Evolutionary conservation across 2,113 vertebrate genomes (phyloP).

Genomic region (Phaetusa simplex): DNA sequence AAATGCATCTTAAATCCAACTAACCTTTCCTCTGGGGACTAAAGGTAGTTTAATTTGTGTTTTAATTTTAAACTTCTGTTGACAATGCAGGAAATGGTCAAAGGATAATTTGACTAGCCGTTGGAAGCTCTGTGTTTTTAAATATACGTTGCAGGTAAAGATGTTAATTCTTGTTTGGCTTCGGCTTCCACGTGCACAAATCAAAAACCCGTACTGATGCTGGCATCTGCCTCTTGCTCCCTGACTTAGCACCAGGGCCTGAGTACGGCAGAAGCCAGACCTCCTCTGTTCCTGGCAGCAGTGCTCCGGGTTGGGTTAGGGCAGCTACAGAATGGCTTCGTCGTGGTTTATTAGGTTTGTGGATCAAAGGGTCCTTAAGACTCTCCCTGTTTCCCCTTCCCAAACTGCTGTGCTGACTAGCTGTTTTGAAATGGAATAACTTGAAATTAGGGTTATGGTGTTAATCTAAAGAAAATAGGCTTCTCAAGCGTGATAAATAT

Average conservation of each 20-base stretch:
- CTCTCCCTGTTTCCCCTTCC: not conserved
- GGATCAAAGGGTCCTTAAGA: not conserved
- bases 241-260: not conserved
- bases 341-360: accelerated
- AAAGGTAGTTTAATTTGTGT: not conserved
- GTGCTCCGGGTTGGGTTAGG: not conserved
- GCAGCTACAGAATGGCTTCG: accelerated
- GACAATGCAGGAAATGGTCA: not conserved
- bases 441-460: not conserved
- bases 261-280: not conserved
- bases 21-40: not conserved
- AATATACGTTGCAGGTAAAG: not conserved
- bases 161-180: not conserved
- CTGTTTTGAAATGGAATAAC: not conserved
- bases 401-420: not conserved
- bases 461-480: not conserved
- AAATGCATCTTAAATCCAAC: not conserved
- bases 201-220: not conserved
- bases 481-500: not conserved
- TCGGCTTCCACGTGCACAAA: not conserved
- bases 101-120: not conserved
- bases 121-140: not conserved
- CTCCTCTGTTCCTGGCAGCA: not conserved
- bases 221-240: not conserved
- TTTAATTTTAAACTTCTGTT: constrained; percentile 10